These are phyloP conservation scores for Xenopus borealis DNA, from an alignment of 2,113 vertebrate species.

Conservation along the genomic window DNA sequence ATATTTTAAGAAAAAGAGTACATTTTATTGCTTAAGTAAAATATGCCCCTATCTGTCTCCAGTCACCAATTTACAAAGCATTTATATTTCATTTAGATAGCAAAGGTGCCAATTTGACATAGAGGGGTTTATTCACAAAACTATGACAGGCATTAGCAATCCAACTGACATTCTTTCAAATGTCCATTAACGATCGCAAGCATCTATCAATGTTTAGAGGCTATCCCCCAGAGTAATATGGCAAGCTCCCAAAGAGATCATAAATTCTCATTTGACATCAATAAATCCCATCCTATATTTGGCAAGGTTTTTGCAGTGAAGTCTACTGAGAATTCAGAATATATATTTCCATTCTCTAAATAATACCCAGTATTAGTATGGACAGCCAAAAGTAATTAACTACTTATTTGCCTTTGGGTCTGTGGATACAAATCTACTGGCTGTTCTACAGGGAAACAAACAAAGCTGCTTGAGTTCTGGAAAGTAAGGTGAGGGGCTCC, in stretches of 20 bases:
- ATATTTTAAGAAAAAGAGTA: no score
- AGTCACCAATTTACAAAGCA: constrained; percentile 1
- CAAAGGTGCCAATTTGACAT: constrained; percentile 14
- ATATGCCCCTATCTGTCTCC: not conserved
- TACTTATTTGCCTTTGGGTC: not conserved
- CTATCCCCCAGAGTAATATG: constrained; percentile 35
- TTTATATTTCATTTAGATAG: constrained; percentile 21
- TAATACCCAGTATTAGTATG: not conserved
- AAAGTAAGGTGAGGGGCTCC: no score
- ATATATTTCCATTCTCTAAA: constrained; percentile 23
- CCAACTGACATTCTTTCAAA: constrained; percentile 37
- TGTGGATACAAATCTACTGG: no score
- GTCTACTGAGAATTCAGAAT: constrained; percentile 29
- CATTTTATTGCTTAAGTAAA: no score
- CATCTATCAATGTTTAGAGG: constrained; percentile 33
- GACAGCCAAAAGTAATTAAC: constrained; percentile 13
- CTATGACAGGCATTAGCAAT: constrained; percentile 34
- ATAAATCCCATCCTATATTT: constrained; percentile 38
- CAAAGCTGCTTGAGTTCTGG: no score
- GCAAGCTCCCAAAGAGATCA: constrained; percentile 32
- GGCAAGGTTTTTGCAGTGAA: constrained; percentile 25
- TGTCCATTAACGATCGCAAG: constrained; percentile 39
- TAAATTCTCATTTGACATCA: constrained; percentile 32
- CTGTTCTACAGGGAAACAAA: no score
- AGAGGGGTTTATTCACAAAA: constrained; percentile 21